Base-by-base conservation (phyloP, 2,797 vertebrate genomes). In the Smutsia temminckii region DNA sequence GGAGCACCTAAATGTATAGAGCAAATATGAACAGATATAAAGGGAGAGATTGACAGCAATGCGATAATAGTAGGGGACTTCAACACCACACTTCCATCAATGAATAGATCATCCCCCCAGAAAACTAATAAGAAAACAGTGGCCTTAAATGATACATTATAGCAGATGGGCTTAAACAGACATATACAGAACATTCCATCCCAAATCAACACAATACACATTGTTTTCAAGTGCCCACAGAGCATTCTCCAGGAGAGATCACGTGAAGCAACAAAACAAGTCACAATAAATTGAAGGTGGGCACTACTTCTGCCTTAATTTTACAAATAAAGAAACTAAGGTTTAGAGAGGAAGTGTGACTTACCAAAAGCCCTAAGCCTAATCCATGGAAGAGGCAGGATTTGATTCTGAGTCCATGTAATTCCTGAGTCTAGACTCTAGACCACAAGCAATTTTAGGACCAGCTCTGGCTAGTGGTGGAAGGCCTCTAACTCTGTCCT, bases 381-480 rank as follows among this genome's bases (percentile, higher is more conserved):
- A 53, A 29, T n/a, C 42, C 17, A 16, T 5, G 42, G 40, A 16
- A 17, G 42, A 94, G 57, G 72, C 46, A 40, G 40, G 59, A 37
- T 23, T 57, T 64, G 57, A 83, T 18, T 75, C 10, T 11, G 57
- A 42, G 63, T 49, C 46, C 46, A 59, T 2, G 5, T 5, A 46
- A 71, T n/a, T 49, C 63, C 83, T 64, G 68, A 59, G 16, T 59
- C 11, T 11, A 72, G 75, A 61, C 25, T 78, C 53, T 18, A 32
- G 49, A 57, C 11, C 32, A 46, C 25, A 20, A 34, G 57, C 32
- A 14, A 78, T 16, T 66, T 42, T 2, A 4, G 23, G n/a, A 7
- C 23, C 0, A 3, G 27, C 5, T 20, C 37, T 21, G 27, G 29
- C 46, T 61, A 5, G 5, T 0, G 1, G 2, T 4, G 4, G 21